Conservation (phyloP, 2,888 invertebrate species). For the Drosophila mayaguana region DNA sequence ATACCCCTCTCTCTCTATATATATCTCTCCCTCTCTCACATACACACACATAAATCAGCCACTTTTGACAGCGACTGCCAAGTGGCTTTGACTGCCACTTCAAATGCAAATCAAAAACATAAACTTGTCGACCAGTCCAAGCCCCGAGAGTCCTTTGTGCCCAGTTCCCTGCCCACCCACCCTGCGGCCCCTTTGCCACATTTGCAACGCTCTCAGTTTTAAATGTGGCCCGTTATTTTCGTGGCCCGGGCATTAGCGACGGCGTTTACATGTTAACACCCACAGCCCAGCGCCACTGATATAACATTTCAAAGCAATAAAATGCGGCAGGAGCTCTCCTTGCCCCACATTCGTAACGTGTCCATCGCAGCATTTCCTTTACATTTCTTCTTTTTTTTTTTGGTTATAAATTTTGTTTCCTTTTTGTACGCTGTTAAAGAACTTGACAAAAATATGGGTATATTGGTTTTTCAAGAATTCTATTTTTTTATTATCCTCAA, state of each 20-base stretch:
- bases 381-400: slow-evolving; percentile 10
- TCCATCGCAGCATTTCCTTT: slow-evolving; percentile 37
- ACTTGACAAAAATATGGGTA: not conserved
- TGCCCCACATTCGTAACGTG: slow-evolving; percentile 40
- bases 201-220: slow-evolving; percentile 43
- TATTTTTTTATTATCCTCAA: no score
- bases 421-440: not conserved
- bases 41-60: slow-evolving; percentile 61
- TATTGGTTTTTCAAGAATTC: not conserved
- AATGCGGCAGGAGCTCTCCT: slow-evolving; percentile 31
- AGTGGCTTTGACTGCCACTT: slow-evolving; percentile 46
- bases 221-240: slow-evolving; percentile 27
- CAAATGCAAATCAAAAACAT: slow-evolving; percentile 74
- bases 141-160: slow-evolving; percentile 2
- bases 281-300: slow-evolving; percentile 32
- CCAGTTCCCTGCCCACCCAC: not conserved
- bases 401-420: slow-evolving; percentile 16
- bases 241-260: slow-evolving; percentile 44
- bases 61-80: slow-evolving; percentile 59
- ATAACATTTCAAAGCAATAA: slow-evolving; percentile 76
- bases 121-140: slow-evolving; percentile 51
- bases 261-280: slow-evolving; percentile 56
- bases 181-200: slow-evolving; percentile 18
- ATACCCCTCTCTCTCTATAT: not conserved
- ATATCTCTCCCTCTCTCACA: not conserved